These are phyloP conservation scores for Carollia perspicillata DNA, from an alignment of 2,113 vertebrate species.

Conservation along the genomic window DNA sequence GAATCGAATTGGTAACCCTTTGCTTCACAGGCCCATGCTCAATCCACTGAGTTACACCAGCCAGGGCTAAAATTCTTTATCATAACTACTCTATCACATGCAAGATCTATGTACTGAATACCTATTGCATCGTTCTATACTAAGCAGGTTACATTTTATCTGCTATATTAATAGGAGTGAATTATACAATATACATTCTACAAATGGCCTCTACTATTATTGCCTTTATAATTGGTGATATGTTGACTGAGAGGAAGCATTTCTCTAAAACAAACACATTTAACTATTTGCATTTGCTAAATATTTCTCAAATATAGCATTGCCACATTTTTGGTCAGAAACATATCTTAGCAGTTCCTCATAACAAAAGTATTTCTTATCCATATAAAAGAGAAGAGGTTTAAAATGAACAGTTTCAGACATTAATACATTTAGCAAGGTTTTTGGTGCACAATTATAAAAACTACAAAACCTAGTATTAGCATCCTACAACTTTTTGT, in stretches of 20 bases:
- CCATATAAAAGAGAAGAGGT: neutral
- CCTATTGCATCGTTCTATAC: neutral
- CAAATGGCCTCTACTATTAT: neutral
- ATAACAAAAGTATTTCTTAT: slow-evolving; percentile 9
- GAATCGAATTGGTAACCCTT: too few relatives aligned
- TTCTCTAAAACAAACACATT: neutral
- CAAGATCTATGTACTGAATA: neutral
- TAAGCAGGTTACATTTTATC: neutral
- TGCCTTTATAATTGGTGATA: neutral
- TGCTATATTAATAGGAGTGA: neutral
- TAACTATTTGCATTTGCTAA: neutral
- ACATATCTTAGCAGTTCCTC: neutral
- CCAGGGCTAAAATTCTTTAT: neutral
- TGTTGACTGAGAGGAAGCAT: neutral
- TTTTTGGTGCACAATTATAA: neutral
- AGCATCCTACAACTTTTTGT: neutral
- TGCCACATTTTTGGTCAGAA: neutral
- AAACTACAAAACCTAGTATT: neutral
- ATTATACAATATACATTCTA: neutral
- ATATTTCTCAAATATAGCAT: slow-evolving; percentile 6
- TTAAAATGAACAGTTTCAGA: neutral
- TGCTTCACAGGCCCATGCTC: too few relatives aligned
- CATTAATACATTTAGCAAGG: neutral
- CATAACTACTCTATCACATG: neutral
- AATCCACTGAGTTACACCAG: too few relatives aligned